phyloP scores from a whole-genome alignment of 2,888 invertebrate species.

The Halocaridina rubra region DNA sequence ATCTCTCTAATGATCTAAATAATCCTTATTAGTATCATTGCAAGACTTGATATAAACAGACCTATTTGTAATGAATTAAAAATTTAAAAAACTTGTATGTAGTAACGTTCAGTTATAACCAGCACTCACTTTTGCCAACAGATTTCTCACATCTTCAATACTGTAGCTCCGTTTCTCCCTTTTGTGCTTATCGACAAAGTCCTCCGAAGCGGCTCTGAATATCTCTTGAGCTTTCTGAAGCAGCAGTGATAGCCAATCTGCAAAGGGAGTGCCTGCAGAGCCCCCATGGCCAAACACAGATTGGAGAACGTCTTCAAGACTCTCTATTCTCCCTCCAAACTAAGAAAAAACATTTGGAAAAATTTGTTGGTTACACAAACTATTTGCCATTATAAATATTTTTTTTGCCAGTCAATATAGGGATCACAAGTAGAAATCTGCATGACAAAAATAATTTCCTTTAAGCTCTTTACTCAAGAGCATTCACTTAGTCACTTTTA shows the following conservation, averaged over 20 bases:
- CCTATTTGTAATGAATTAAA: too few species aligned
- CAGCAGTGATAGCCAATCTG: not conserved
- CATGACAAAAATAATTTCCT: too few species aligned
- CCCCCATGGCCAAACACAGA: conserved; percentile 28
- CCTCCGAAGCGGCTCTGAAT: conserved; percentile 24
- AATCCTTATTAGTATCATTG: too few species aligned
- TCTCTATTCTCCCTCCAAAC: conserved; percentile 45
- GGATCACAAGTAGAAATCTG: too few species aligned
- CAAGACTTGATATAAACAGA: too few species aligned
- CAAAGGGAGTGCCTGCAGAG: conserved; percentile 3
- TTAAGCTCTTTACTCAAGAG: not conserved
- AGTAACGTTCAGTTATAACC: not conserved
- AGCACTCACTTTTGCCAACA: conserved; percentile 20
- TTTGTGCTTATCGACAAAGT: conserved; percentile 17
- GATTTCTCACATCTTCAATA: not conserved
- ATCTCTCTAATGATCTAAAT: too few species aligned
- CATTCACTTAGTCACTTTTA: too few species aligned
- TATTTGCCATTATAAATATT: too few species aligned
- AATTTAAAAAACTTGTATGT: too few species aligned
- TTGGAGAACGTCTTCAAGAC: conserved; percentile 30
- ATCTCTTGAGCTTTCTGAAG: conserved; percentile 22
- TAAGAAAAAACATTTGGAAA: too few species aligned
- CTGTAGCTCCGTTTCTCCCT: conserved; percentile 24
- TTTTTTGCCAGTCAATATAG: too few species aligned
- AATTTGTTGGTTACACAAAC: too few species aligned